These are phyloP conservation scores for Tetropium fuscum DNA, from an alignment of 2,888 invertebrate genomes.

Conservation along the genomic window DNA sequence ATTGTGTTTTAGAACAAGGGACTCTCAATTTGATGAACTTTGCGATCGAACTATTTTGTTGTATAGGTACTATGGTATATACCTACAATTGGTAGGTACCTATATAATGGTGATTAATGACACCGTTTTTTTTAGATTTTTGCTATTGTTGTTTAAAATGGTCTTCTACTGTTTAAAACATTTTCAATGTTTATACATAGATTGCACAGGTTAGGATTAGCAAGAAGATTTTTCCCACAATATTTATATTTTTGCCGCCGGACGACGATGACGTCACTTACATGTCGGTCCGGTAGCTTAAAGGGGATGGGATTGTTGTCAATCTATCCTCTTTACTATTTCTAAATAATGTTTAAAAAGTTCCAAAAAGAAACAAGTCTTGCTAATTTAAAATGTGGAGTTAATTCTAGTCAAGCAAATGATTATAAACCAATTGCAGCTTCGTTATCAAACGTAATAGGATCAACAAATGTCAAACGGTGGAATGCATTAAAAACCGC, in stretches of 20 bases:
- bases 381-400: slow-evolving; percentile 64
- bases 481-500: slow-evolving; percentile 69
- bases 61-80: no score
- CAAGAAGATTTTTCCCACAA: no score
- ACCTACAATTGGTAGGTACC: no score
- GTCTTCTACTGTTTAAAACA: no score
- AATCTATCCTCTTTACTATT: slow-evolving; percentile 50
- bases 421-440: background rate
- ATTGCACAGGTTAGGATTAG: no score
- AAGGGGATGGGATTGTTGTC: slow-evolving; percentile 48
- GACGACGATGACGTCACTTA: slow-evolving; percentile 1
- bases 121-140: no score
- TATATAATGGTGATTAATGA: no score
- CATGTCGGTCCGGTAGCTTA: slow-evolving; percentile 34
- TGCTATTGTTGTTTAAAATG: no score
- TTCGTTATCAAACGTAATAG: slow-evolving; percentile 63
- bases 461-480: slow-evolving; percentile 70
- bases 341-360: slow-evolving; percentile 59
- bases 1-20: no score
- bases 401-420: slow-evolving; percentile 16
- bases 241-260: background rate
- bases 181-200: no score
- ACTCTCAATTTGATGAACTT: no score
- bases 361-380: slow-evolving; percentile 59
- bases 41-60: no score